These are phyloP conservation scores for Sinocyclocheilus maitianheensis DNA, from an alignment of 2,113 vertebrate genomes.

Conservation along the genomic window DNA sequence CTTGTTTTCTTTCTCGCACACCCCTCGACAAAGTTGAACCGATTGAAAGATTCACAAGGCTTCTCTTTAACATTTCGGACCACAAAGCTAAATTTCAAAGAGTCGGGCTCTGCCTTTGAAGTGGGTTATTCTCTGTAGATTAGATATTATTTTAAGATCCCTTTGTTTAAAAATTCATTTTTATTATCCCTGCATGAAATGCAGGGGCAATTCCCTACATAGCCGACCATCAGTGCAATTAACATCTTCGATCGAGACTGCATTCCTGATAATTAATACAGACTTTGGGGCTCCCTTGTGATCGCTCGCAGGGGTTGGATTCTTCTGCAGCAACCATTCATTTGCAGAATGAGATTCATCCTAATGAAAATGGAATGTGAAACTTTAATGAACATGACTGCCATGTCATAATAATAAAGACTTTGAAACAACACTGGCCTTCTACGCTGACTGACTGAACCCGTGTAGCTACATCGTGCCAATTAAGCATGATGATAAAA, in stretches of 20 bases:
- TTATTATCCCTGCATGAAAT: constrained; percentile 99
- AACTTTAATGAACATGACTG: constrained; percentile 95
- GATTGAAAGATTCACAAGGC: constrained; percentile 83
- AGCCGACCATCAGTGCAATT: constrained; percentile 97
- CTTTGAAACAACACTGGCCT: constrained; percentile 89
- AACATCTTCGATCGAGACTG: constrained; percentile 98
- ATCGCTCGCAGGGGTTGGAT: constrained; percentile 88
- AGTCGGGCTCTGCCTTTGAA: constrained; percentile 95
- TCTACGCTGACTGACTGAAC: constrained; percentile 76
- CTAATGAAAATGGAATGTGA: constrained; percentile 96
- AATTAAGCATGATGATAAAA: constrained; percentile 91
- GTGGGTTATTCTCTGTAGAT: constrained; percentile 95
- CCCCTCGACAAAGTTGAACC: constrained; percentile 82
- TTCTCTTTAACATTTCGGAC: constrained; percentile 95
- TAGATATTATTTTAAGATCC: constrained; percentile 99
- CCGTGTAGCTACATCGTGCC: constrained; percentile 84
- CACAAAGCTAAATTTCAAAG: constrained; percentile 99
- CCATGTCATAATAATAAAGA: constrained; percentile 95
- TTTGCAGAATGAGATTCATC: constrained; percentile 91
- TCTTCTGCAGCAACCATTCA: constrained; percentile 88
- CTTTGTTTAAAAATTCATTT: constrained; percentile 99
- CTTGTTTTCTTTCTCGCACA: constrained; percentile 86
- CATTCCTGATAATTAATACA: constrained; percentile 99
- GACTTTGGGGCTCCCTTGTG: constrained; percentile 92
- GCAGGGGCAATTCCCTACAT: constrained; percentile 95